Evolutionary conservation across 2,797 vertebrate species (phyloP).

Genomic region (Alcedo atthis): DNA sequence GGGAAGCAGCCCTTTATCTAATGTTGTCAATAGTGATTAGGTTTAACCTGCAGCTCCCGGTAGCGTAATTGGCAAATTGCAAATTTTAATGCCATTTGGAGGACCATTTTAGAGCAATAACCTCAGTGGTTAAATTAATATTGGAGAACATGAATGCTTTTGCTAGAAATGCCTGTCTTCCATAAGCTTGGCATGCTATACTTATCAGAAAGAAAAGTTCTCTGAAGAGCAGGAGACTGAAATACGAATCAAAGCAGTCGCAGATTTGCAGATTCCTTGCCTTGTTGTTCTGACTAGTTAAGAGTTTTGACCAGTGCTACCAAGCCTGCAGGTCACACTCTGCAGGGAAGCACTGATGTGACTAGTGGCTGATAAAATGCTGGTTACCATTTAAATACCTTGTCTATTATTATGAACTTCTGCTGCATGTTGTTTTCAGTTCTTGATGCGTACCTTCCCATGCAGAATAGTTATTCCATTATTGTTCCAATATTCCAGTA

Average conservation of each 20-base stretch:
- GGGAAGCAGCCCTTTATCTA: slow-evolving; percentile 57
- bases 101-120: slow-evolving; percentile 54
- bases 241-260: background rate
- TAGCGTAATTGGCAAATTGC: slow-evolving; percentile 60
- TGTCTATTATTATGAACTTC: background rate
- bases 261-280: background rate
- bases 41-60: slow-evolving; percentile 46
- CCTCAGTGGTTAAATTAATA: slow-evolving; percentile 20
- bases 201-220: background rate
- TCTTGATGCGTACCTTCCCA: background rate
- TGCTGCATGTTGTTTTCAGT: background rate
- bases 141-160: background rate
- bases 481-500: background rate
- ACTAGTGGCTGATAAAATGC: background rate
- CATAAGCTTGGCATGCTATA: background rate
- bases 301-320: background rate
- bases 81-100: slow-evolving; percentile 67
- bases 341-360: background rate
- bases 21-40: slow-evolving; percentile 70
- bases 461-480: background rate
- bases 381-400: background rate
- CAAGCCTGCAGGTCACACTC: background rate
- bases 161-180: slow-evolving; percentile 19
- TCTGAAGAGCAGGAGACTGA: background rate
- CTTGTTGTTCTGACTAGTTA: background rate